Conservation (phyloP, 2,888 invertebrate species). For the Pterostichus niger region DNA sequence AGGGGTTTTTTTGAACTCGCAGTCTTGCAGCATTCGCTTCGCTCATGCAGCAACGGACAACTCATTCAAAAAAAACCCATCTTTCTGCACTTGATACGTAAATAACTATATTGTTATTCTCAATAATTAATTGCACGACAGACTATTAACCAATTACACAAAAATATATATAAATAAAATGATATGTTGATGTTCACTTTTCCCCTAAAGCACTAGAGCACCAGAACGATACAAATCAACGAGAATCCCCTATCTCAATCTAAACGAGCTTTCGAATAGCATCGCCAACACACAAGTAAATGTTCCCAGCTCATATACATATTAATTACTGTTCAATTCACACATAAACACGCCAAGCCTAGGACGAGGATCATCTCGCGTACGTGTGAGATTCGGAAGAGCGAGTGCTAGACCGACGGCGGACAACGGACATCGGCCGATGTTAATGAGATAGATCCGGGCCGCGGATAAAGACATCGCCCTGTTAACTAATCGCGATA, state of each 20-base stretch:
- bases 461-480: constrained; percentile 57
- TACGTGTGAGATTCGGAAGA: constrained; percentile 18
- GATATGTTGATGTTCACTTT: not conserved
- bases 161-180: not conserved
- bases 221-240: constrained; percentile 11
- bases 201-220: constrained; percentile 8
- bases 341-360: constrained; percentile 52
- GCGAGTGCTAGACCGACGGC: not conserved
- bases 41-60: too few relatives aligned
- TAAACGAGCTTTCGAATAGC: constrained; percentile 55
- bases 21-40: too few relatives aligned
- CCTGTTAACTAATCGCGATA: constrained; percentile 53
- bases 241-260: constrained; percentile 32
- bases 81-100: too few relatives aligned
- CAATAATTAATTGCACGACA: not conserved
- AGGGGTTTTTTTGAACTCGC: too few relatives aligned
- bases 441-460: constrained; percentile 58
- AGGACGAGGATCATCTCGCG: not conserved
- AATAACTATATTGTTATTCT: not conserved
- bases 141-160: not conserved
- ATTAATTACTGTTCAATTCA: constrained; percentile 63
- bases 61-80: too few relatives aligned
- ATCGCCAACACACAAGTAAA: constrained; percentile 51
- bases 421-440: constrained; percentile 7
- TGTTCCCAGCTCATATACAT: constrained; percentile 57